These are phyloP conservation scores for Idaea straminata DNA, from an alignment of 2,888 invertebrate genomes.

Conservation along the genomic window DNA sequence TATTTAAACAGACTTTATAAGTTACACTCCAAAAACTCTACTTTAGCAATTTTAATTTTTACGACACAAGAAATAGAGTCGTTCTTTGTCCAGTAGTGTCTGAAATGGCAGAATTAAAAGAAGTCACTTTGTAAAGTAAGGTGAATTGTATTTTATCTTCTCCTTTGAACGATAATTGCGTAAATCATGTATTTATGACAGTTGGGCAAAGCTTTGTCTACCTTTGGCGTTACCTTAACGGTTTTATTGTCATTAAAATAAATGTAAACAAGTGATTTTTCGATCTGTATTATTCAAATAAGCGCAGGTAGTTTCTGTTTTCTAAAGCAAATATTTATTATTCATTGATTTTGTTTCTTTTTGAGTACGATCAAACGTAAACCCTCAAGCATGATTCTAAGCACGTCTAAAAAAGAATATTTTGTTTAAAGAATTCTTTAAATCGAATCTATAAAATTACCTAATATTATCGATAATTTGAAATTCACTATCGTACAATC, in stretches of 20 bases:
- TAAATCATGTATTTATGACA: slow-evolving; percentile 80
- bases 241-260: slow-evolving; percentile 55
- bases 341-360: background rate
- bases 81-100: background rate
- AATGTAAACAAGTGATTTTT: slow-evolving; percentile 59
- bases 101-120: slow-evolving; percentile 24
- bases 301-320: background rate
- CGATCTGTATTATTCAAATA: background rate
- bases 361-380: background rate
- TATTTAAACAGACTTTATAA: slow-evolving; percentile 34
- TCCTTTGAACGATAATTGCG: slow-evolving; percentile 73
- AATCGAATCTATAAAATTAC: too few species aligned
- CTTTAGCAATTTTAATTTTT: background rate
- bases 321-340: background rate
- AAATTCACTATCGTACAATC: too few species aligned
- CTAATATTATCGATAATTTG: too few species aligned
- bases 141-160: slow-evolving; percentile 74
- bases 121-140: slow-evolving; percentile 55
- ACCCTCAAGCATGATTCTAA: too few species aligned
- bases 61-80: slow-evolving; percentile 38
- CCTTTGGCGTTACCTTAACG: slow-evolving; percentile 44
- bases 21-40: slow-evolving; percentile 10
- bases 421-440: too few species aligned
- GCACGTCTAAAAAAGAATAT: too few species aligned
- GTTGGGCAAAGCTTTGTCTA: slow-evolving; percentile 65